Conservation (phyloP, 1,140 invertebrate species). For the Galendromus occidentalis region DNA sequence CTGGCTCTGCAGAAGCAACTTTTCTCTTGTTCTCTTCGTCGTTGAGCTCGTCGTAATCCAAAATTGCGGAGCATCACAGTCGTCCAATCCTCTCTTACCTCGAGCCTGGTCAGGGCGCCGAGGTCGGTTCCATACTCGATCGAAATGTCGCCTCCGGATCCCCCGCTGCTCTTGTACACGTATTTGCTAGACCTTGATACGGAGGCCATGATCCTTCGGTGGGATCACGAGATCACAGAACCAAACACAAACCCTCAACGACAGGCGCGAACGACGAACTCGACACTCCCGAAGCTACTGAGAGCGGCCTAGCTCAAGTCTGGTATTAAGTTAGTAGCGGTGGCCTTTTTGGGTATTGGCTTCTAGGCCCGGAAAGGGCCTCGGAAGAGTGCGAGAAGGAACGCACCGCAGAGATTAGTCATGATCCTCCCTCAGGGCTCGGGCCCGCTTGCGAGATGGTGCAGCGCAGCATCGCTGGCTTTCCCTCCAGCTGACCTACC, state of each 20-base stretch:
- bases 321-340: constrained; percentile 11
- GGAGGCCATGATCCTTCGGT: not conserved
- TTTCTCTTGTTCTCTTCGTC: not conserved
- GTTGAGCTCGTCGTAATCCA: not conserved
- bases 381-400: not conserved
- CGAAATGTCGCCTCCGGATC: constrained; percentile 57
- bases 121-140: constrained; percentile 81
- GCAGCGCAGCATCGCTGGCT: too few relatives aligned
- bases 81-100: constrained; percentile 41
- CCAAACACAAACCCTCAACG: constrained; percentile 1
- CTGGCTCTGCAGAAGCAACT: too few relatives aligned
- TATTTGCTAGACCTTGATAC: constrained; percentile 61
- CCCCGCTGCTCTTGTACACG: constrained; percentile 57
- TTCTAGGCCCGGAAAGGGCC: not conserved
- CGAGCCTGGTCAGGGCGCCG: constrained; percentile 69
- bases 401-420: not conserved
- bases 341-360: constrained; percentile 10
- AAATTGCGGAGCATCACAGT: not conserved
- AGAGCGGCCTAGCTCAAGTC: constrained; percentile 6
- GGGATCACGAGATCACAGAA: constrained; percentile 10
- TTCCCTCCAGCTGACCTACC: too few relatives aligned
- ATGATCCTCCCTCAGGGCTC: not conserved
- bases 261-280: constrained; percentile 5
- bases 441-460: not conserved
- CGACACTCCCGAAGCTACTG: constrained; percentile 11